Percentiles rank a stretch among this genome's conserved stretches.
phyloP scores from a whole-genome alignment of 2,797 vertebrate species.

The Sphenodon punctatus region DNA sequence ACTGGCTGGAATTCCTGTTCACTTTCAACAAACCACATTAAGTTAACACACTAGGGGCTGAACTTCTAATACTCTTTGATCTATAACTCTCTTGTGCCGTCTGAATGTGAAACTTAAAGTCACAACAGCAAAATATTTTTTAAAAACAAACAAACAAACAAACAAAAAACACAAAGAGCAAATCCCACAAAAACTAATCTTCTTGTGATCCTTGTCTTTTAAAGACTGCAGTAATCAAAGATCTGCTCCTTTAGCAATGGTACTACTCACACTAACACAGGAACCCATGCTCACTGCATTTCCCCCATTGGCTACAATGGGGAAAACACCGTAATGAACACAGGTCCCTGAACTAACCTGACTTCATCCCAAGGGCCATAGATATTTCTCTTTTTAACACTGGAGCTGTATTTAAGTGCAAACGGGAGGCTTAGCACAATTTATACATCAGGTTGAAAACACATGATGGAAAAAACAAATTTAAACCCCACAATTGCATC shows the following conservation, averaged over 20 bases:
- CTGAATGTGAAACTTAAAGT: conserved; percentile 42
- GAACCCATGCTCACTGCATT: too few relatives aligned
- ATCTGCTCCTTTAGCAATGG: neutral
- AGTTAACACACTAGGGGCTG: conserved; percentile 35
- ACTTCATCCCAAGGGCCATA: neutral
- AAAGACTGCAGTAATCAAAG: neutral
- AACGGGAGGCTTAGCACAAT: neutral
- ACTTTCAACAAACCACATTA: conserved; percentile 43
- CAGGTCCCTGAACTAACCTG: too few relatives aligned
- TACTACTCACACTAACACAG: too few relatives aligned
- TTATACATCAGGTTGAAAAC: neutral
- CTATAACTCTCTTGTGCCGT: conserved; percentile 39
- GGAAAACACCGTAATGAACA: too few relatives aligned
- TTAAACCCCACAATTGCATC: neutral
- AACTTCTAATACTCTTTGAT: conserved; percentile 68
- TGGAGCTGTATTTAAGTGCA: neutral
- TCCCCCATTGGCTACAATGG: too few relatives aligned
- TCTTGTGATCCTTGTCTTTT: neutral
- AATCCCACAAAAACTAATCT: conserved; percentile 31
- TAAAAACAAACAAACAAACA: neutral
- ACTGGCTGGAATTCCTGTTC: neutral
- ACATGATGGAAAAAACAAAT: conserved; percentile 15
- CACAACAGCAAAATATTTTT: conserved; percentile 8
- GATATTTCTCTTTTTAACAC: neutral
- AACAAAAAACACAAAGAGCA: too few relatives aligned